phyloP scores from a whole-genome alignment of 2,888 invertebrate genomes.

The Lapara coniferarum region DNA sequence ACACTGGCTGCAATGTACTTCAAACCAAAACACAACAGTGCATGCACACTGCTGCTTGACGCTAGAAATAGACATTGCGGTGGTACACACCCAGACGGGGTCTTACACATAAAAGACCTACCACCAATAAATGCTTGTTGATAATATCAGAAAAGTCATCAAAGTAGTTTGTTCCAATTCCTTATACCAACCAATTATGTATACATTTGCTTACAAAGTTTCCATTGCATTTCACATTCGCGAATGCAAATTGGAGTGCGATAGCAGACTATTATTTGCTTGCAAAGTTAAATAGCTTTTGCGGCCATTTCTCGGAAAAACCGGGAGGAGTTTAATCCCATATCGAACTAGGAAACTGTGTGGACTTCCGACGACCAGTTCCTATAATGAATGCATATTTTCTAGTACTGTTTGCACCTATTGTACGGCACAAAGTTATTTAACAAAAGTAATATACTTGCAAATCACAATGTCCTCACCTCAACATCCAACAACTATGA shows the following conservation, averaged over 20 bases:
- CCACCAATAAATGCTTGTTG: not conserved
- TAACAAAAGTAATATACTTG: slow-evolving; percentile 2
- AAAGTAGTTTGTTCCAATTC: slow-evolving; percentile 13
- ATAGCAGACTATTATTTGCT: slow-evolving; percentile 63
- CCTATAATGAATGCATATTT: slow-evolving; percentile 15
- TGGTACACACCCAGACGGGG: too few species aligned
- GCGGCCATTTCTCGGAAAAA: slow-evolving; percentile 57
- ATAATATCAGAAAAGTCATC: slow-evolving; percentile 10
- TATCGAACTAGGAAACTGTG: slow-evolving; percentile 25
- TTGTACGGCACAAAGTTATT: not conserved
- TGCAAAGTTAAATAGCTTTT: slow-evolving; percentile 73
- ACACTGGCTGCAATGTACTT: too few species aligned
- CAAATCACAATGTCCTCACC: not conserved
- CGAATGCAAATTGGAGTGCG: slow-evolving; percentile 61
- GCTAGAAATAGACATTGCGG: too few species aligned
- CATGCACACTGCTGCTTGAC: too few species aligned
- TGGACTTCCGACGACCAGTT: slow-evolving; percentile 31
- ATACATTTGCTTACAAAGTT: slow-evolving; percentile 31
- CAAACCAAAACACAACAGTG: too few species aligned
- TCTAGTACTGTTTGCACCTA: slow-evolving; percentile 35
- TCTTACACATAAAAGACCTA: too few species aligned
- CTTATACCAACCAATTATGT: slow-evolving; percentile 26
- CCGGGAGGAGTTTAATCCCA: slow-evolving; percentile 59
- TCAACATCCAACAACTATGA: slow-evolving; percentile 5
- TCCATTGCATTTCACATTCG: slow-evolving; percentile 44